Evolutionary conservation across 2,113 vertebrate species (phyloP), one percentile per base, ranked within the genome.

Genomic region (Propithecus coquereli): DNA sequence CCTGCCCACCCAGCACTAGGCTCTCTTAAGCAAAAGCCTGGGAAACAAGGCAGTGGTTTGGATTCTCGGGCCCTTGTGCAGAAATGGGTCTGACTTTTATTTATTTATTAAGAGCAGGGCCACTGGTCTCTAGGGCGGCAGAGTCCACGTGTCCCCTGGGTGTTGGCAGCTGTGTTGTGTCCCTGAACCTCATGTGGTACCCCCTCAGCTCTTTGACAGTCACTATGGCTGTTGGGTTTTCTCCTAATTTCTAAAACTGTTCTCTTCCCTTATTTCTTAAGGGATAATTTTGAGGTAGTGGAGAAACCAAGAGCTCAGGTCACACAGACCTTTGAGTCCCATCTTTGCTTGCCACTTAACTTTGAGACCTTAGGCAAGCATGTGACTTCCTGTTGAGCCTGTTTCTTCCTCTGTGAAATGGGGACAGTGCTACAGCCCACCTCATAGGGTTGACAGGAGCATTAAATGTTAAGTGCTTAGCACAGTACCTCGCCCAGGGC

Each of bases 401-500:
- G 30, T 87, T 45, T 68, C 16, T 91, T 85, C 17, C 0, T 47
- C 43, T 91, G 27, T 79, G 13, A 85, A 50, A 12, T 43, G 87
- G 40, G 90, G 22, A 82, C n/a, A 17, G 12, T 37, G 59, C 10
- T 1, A 3, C 3, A 22, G 30, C 77, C 77, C 83, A 54, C 83
- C 83, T 87, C 52, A 4, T 2, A 6, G n/a, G 25, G 91, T 61
- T 16, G 91, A 40, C 6, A 14, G 2, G 74, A 50, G 50, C 47
- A 16, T 5, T 22, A 10, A 5, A 12, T 4, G 43, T 22, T 18
- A 32, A 17, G 59, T 18, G 1, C 47, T 22, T 3, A 8, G 32
- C 23, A 3, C 4, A 0, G 81, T 32, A 20, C 71, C 47, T 4
- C 9, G 30, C 37, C 2, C 8, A 2, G 5, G 57, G 11, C 20